phyloP scores from a whole-genome alignment of 2,113 vertebrate species.

The Myrmecophaga tridactyla region DNA sequence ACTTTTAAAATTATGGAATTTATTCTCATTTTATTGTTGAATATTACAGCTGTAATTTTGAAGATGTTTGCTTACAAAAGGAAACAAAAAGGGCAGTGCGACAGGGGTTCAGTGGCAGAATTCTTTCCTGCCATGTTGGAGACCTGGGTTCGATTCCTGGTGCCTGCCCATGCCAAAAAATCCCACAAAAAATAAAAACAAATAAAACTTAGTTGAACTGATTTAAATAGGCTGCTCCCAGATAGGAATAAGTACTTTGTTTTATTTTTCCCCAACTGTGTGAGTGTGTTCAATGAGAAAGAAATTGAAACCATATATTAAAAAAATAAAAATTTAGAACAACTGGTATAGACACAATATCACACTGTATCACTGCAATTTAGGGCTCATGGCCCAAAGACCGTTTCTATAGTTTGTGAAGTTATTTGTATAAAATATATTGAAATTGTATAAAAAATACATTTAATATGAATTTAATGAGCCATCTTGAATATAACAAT shows the following conservation, averaged over 20 bases:
- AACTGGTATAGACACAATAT: background rate
- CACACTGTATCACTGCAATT: background rate
- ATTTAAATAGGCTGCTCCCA: background rate
- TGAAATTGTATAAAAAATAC: background rate
- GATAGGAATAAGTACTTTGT: background rate
- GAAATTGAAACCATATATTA: background rate
- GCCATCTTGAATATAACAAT: background rate
- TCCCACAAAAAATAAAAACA: background rate
- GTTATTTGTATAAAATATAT: background rate
- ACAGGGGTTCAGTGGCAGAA: too few relatives aligned
- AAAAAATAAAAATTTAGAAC: background rate
- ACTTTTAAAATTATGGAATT: background rate
- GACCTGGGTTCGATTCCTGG: too few relatives aligned
- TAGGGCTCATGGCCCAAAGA: background rate
- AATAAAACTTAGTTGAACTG: background rate
- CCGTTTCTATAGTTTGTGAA: background rate
- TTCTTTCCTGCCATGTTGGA: too few relatives aligned
- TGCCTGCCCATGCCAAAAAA: too few relatives aligned
- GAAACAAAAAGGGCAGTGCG: too few relatives aligned
- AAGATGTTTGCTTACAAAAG: background rate
- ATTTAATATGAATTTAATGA: background rate
- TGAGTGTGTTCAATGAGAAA: background rate
- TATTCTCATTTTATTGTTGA: slow-evolving; percentile 32
- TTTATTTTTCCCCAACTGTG: fast-evolving
- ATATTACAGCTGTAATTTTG: background rate